These are phyloP conservation scores for Entomyzon cyanotis DNA, from an alignment of 2,113 vertebrate genomes.

Conservation along the genomic window DNA sequence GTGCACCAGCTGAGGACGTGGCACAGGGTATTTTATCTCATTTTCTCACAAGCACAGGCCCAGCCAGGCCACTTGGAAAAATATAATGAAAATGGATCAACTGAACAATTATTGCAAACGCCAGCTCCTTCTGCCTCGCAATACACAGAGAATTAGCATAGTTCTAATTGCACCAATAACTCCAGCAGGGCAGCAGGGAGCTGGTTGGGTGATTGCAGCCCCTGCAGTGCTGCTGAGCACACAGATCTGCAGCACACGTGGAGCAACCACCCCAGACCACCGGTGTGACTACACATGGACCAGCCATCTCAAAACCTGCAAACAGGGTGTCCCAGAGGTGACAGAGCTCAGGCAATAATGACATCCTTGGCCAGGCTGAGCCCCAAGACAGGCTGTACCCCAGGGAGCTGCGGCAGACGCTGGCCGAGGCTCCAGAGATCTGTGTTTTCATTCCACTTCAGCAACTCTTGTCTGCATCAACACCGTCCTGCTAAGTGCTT, in stretches of 20 bases:
- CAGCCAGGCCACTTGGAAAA: neutral
- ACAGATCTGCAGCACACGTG: accelerated
- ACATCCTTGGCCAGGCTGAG: neutral
- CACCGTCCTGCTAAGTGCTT: neutral
- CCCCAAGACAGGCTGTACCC: neutral
- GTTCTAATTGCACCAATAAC: neutral
- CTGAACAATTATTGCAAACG: neutral
- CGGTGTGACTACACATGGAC: accelerated
- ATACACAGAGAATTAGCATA: accelerated
- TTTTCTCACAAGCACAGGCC: neutral
- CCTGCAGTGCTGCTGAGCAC: neutral
- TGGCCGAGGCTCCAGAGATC: neutral
- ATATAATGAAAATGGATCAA: neutral
- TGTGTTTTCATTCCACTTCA: neutral
- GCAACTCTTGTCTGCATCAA: neutral
- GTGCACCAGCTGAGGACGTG: neutral
- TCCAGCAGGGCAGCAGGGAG: neutral
- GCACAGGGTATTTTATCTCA: neutral
- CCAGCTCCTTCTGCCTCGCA: neutral
- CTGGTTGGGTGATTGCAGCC: accelerated
- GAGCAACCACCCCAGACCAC: neutral
- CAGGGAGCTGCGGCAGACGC: neutral
- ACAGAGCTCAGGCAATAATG: neutral
- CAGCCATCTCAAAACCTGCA: neutral
- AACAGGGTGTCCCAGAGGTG: accelerated